Evolutionary conservation across 1,140 invertebrate genomes (phyloP), one percentile per base, ranked within the genome.

Genomic region (Diorhabda sublineata): DNA sequence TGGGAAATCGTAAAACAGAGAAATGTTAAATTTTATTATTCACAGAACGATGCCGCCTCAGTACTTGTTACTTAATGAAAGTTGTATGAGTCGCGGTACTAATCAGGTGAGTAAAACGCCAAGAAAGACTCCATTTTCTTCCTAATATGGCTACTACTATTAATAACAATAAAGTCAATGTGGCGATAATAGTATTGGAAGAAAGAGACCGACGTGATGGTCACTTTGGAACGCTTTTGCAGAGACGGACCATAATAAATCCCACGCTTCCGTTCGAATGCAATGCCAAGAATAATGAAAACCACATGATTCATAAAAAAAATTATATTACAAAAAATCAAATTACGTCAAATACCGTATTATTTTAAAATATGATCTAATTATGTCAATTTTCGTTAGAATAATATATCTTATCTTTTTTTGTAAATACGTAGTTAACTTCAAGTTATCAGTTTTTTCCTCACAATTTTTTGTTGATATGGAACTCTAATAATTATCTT

Each of bases 151-250:
- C 60, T 72, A 71, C 73, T 69, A 79, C 79, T 80, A 80, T 80
- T 80, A 80, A 80, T 80, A 80, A 80, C 79, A 80, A 80, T 80
- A 80, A 80, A 80, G 76, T 77, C 72, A 78, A 79, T 77, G 78
- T 80, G 79, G 75, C 76, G 78, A 80, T 80, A 80, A 80, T 80
- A 76, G 79, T 77, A 73, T 77, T 78, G 69, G 71, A 74, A 77
- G 77, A 76, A 76, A 69, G 71, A 73, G 74, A 76, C 73, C 70
- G 58, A 47, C 69, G 69, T 69, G 69, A 67, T 58, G 64, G 64
- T 69, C 59, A 61, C 63, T 69, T 42, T 59, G 63, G 8, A 26
- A 8, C n/a, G n/a, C 47, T 52, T 52, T 6, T 6, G n/a, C 47
- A 52, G 47, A 52, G 47, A n/a, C 4, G 47, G 47, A 3, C n/a